Evolutionary conservation across 2,888 invertebrate genomes (phyloP).

Genomic region (Desoria tigrina): DNA sequence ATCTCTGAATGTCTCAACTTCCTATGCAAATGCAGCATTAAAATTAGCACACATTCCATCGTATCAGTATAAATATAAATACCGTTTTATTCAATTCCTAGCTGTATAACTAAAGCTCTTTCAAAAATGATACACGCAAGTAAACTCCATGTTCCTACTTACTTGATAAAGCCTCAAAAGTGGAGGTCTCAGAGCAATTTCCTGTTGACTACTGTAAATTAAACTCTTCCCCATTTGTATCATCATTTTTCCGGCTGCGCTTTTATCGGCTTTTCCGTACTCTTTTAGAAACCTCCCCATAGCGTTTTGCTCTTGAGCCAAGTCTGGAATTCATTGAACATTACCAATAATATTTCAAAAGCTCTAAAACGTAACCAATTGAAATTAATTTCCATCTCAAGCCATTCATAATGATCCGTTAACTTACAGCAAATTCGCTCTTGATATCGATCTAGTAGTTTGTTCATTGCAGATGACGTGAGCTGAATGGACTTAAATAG

Average conservation of each 20-base stretch:
- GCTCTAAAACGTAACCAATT: constrained; percentile 5
- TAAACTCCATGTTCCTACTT: constrained; percentile 43
- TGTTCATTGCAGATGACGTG: constrained; percentile 81
- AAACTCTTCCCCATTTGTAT: constrained; percentile 80
- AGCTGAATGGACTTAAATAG: constrained; percentile 88
- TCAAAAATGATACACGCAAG: not conserved
- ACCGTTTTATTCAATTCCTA: too few relatives aligned
- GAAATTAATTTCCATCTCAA: constrained; percentile 4
- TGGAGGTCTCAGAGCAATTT: constrained; percentile 81
- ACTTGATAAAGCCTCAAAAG: constrained; percentile 82
- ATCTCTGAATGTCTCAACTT: constrained; percentile 93
- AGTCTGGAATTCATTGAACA: constrained; percentile 60
- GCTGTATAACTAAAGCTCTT: not conserved
- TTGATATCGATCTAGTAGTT: constrained; percentile 89
- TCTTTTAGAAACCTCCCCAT: constrained; percentile 93
- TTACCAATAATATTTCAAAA: constrained; percentile 7
- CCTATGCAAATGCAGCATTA: constrained; percentile 55
- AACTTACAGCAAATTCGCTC: constrained; percentile 80
- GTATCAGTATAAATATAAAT: too few relatives aligned
- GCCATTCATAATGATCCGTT: not conserved
- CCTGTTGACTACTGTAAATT: constrained; percentile 87
- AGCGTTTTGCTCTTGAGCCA: constrained; percentile 93
- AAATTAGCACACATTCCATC: not conserved
- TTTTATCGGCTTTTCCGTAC: constrained; percentile 82
- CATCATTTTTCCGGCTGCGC: constrained; percentile 82